Base-by-base conservation (phyloP, 2,888 invertebrate species). In the Lasioglossum morio region DNA sequence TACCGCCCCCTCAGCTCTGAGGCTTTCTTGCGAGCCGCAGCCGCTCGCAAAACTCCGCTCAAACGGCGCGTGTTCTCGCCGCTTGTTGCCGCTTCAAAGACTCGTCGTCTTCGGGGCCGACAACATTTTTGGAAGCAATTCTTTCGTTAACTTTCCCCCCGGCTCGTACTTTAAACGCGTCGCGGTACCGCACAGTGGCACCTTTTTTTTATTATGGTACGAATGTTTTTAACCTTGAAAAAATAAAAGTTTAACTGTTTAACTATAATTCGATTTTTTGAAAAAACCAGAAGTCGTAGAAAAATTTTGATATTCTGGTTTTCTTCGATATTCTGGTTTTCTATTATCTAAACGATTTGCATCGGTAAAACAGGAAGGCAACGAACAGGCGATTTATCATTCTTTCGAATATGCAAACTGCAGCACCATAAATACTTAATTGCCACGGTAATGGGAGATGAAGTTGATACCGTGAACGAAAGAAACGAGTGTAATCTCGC, bases 21-120 rank as follows among this genome's bases (percentile, higher is more conserved):
- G 60, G 60, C 60, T 60, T 60, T 60, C 60, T 60, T 60, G 60
- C 60, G 60, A 27, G n/a, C 60, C 60, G n/a, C n/a, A 27, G 4
- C n/a, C n/a, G 57, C 57, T 27, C 60, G 12, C 60, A 60, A 27
- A 60, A 60, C 27, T 60, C 60, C 14, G 14, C 60, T 27, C 60
- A 14, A 60, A 60, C 57, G 57, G 57, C 23, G 53, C 53, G 53
- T 23, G 23, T 53, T 23, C 23, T 23, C 27, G 27, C n/a, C n/a
- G 57, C 57, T 27, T 4, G 57, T 60, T 53, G 53, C 23, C 19
- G 53, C 27, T 60, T 27, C 57, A 4, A 60, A n/a, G n/a, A 34
- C 57, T 60, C 60, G 27, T 0, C 5, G 14, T 5, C 27, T 27
- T 60, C 27, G 16, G 27, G 10, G 23, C 23, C 53, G 53, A 23